phyloP scores from a whole-genome alignment of 2,888 invertebrate species.

The Allophyes oxyacanthae region DNA sequence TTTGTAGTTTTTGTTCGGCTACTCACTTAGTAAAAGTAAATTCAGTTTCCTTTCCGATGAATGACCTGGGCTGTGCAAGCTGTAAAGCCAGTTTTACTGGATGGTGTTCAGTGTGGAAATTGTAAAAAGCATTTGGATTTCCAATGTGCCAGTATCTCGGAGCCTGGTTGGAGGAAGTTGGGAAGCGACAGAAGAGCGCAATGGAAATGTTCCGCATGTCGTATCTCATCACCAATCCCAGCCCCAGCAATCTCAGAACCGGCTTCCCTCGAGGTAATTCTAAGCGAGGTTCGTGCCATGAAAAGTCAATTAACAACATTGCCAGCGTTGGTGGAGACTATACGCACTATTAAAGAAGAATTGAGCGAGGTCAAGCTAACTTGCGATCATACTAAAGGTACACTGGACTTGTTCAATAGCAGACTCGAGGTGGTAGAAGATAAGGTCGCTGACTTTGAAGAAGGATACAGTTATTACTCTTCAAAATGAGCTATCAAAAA shows the following conservation, averaged over 20 bases:
- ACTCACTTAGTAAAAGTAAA: too few relatives aligned
- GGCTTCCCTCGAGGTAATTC: background rate
- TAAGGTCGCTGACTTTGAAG: background rate
- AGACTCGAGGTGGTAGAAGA: background rate
- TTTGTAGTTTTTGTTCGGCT: too few relatives aligned
- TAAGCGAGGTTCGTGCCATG: constrained; percentile 4
- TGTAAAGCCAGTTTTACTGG: too few relatives aligned
- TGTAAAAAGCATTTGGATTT: background rate
- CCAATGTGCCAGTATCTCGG: background rate
- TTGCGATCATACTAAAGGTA: background rate
- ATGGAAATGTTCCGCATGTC: background rate
- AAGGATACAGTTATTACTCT: background rate
- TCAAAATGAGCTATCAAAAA: background rate
- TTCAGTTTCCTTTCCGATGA: too few relatives aligned
- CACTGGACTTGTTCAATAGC: background rate
- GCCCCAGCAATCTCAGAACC: background rate
- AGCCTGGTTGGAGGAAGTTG: constrained; percentile 5
- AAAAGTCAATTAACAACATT: background rate
- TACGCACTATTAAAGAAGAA: constrained; percentile 1
- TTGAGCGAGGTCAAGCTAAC: background rate
- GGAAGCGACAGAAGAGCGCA: background rate
- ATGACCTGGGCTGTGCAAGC: too few relatives aligned
- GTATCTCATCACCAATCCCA: background rate
- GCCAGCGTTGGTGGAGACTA: background rate
- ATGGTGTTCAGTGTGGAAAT: background rate